Base-by-base conservation (phyloP, 1,140 invertebrate species). In the Drusus annulatus region DNA sequence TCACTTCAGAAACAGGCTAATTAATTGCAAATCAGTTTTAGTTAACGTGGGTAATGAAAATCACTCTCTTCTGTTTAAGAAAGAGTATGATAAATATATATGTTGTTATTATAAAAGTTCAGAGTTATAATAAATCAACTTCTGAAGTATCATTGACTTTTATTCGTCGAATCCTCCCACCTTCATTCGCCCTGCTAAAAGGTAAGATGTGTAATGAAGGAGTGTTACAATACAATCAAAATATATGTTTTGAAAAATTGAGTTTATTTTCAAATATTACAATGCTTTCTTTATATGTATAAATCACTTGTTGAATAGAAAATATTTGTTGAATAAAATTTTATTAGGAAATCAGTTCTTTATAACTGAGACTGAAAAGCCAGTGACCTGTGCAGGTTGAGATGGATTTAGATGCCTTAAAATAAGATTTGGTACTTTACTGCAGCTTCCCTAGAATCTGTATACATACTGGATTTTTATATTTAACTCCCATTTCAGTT, bases 41-140 rank as follows among this genome's bases (percentile, higher is more conserved):
- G 71, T 75, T 75, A 75, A 56, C 71, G 31, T 71, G 45, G 71
- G 54, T 23, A 58, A 75, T 75, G 28, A 75, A 75, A 45, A n/a
- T 23, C 50, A 36, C 36, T 4, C 15, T 75, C 19, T 75, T 75
- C 51, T 58, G 51, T 75, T 56, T 17, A 21, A 13, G 51, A 73
- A 75, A 23, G 36, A 15, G 36, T 28, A 75, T 75, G 71, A 52
- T 71, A 54, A 2, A 21, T 28, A 65, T 63, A 58, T 58, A 56
- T 74, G 71, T 75, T 75, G 71, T 75, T 75, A 75, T 58, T 75
- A 54, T 75, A 58, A 71, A 75, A 56, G 71, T 25, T 75, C 71
- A 75, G 71, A 58, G 69, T 74, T 74, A 28, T 7, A 75, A 56
- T 56, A 75, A 75, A 56, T 36, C 23, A 56, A 75, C 52, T 75